Evolutionary conservation across 1,140 invertebrate genomes (phyloP), one percentile per base, ranked within the genome.

Genomic region (Pollicipes pollicipes): DNA sequence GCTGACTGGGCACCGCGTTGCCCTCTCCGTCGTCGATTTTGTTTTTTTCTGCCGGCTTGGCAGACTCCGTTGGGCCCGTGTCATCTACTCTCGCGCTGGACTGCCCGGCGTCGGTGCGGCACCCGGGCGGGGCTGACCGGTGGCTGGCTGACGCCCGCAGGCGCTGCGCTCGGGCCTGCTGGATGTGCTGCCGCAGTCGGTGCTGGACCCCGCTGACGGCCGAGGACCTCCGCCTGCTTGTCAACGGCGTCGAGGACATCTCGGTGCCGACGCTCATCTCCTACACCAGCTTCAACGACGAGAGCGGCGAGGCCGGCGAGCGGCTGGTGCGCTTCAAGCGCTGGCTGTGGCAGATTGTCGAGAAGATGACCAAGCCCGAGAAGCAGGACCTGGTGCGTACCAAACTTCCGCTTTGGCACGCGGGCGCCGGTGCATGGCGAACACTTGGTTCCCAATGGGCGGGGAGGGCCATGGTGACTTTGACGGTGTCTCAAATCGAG

Each of bases 301-400:
- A 99, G 81, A 97, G 94, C 75, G 93, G 93, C 76, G 90, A 92
- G 81, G 86, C 85, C 17, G 85, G 86, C 30, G 93, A 97, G 75
- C 85, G 91, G 75, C 83, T 98, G 31, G 85, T 92, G 24, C 89
- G 93, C 78, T 98, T 99, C 81, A 99, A 99, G 81, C 85, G 93
- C 72, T 99, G 96, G 96, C 86, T 99, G 63, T 99, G 97, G 97
- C 93, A 92, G 13, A 97, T 98, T 75, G 91, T 98, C n/a, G 95
- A 98, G 79, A 97, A 96, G 80, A 97, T 99, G 93, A 92, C 89
- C 71, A 92, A 92, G 78, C 82, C 93, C 68, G 97, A 99, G 81
- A 85, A 95, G 80, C 97, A 99, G 82, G 96, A 98, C 81, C 84
- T 98, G 84, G 93, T 96, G 83, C 83, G 82, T 78, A 67, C 21